Percentiles rank a stretch among this genome's conserved stretches.
These are phyloP conservation scores for Melanotaenia nigrans DNA, from an alignment of 2,797 vertebrate genomes.

Conservation along the genomic window DNA sequence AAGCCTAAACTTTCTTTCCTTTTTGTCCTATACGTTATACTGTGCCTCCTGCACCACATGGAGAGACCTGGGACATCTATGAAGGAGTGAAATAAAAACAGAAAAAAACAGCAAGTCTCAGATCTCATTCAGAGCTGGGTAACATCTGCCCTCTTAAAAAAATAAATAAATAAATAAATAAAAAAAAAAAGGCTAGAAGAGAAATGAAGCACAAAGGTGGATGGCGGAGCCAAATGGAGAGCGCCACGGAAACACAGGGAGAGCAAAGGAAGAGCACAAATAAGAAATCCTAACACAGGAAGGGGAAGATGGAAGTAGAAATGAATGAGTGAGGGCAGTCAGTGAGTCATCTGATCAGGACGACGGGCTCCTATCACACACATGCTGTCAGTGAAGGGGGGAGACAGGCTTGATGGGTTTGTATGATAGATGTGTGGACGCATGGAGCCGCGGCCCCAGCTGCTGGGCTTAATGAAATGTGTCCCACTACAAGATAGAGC, in stretches of 20 bases:
- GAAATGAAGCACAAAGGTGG: constrained; percentile 57
- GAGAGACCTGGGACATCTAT: constrained; percentile 16
- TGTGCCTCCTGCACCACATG: background rate
- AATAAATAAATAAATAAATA: background rate
- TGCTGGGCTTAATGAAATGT: constrained; percentile 87
- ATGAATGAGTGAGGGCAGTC: constrained; percentile 75
- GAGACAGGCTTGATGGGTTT: constrained; percentile 79
- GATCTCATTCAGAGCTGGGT: constrained; percentile 28
- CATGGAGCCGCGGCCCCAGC: constrained; percentile 78
- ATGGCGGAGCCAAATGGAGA: constrained; percentile 29
- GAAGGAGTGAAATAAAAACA: constrained; percentile 50
- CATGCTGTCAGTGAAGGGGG: constrained; percentile 65
- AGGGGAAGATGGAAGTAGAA: constrained; percentile 65
- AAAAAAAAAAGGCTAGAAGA: constrained; percentile 16
- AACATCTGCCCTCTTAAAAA: constrained; percentile 42
- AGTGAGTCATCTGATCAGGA: constrained; percentile 76
- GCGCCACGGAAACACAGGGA: constrained; percentile 22
- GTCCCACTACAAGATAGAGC: constrained; percentile 86
- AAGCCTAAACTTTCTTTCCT: background rate
- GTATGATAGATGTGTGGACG: constrained; percentile 83
- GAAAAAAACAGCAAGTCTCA: constrained; percentile 38
- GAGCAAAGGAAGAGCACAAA: constrained; percentile 34
- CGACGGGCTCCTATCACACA: constrained; percentile 70
- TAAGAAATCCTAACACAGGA: constrained; percentile 59
- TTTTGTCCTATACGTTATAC: background rate